These are phyloP conservation scores for Procapra przewalskii DNA, from an alignment of 2,113 vertebrate species.

Conservation along the genomic window DNA sequence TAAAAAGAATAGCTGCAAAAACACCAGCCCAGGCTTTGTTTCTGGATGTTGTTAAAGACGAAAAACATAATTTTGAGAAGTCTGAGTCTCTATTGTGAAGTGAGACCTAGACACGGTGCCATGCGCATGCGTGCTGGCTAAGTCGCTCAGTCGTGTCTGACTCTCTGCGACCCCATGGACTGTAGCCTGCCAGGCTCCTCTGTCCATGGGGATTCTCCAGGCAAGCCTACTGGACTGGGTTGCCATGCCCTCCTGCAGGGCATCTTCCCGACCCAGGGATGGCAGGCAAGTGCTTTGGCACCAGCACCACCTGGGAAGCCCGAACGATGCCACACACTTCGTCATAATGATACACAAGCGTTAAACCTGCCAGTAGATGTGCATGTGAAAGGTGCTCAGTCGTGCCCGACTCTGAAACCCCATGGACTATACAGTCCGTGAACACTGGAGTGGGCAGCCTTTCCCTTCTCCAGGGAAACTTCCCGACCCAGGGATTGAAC, in stretches of 20 bases:
- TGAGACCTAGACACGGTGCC: accelerated
- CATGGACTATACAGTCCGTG: not conserved
- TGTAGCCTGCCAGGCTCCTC: not conserved
- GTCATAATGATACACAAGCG: accelerated
- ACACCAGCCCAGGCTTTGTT: not conserved
- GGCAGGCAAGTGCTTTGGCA: not conserved
- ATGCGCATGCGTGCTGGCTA: accelerated
- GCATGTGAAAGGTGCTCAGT: not conserved
- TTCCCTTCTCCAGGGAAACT: not conserved
- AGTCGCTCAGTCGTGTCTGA: accelerated
- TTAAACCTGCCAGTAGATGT: not conserved
- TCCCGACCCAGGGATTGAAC: not conserved
- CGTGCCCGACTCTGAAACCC: accelerated
- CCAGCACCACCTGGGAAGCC: not conserved
- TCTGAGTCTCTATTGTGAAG: not conserved
- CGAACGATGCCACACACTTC: accelerated
- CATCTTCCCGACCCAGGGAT: not conserved
- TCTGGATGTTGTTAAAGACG: not conserved
- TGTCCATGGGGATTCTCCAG: not conserved
- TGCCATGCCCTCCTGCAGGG: not conserved
- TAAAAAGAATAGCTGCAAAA: not conserved
- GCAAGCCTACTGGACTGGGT: not conserved
- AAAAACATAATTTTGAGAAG: not conserved
- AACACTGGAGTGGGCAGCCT: not conserved
- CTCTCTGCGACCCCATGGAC: not conserved